These are phyloP conservation scores for Eutrigla gurnardus DNA, from an alignment of 2,797 vertebrate genomes.

Conservation along the genomic window DNA sequence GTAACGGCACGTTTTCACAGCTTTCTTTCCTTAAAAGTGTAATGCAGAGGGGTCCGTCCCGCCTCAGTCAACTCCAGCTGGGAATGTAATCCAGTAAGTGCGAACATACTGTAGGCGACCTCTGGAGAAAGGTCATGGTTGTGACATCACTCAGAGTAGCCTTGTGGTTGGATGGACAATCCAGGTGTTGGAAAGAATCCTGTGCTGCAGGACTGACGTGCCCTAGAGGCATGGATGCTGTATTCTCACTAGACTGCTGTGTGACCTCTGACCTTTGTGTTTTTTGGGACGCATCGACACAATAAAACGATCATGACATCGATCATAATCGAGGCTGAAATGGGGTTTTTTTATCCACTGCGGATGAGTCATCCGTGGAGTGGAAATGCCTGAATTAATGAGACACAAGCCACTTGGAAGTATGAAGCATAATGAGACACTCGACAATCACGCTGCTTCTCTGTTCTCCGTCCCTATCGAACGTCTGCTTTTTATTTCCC, in stretches of 20 bases:
- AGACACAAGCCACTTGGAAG: constrained; percentile 58
- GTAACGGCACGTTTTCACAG: constrained; percentile 42
- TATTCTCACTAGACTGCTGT: neutral
- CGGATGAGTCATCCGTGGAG: constrained; percentile 63
- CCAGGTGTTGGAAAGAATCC: constrained; percentile 29
- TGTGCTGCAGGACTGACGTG: constrained; percentile 13
- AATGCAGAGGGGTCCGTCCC: constrained; percentile 32
- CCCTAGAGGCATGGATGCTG: constrained; percentile 21
- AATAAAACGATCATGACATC: neutral
- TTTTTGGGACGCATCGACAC: neutral
- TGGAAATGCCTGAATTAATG: constrained; percentile 59
- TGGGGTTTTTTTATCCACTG: constrained; percentile 41
- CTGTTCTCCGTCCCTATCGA: constrained; percentile 66
- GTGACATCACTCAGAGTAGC: constrained; percentile 35
- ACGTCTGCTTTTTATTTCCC: constrained; percentile 65
- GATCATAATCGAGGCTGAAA: neutral
- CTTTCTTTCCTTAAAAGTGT: constrained; percentile 29
- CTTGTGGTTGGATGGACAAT: constrained; percentile 19
- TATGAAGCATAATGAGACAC: constrained; percentile 71
- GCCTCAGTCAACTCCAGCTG: constrained; percentile 36
- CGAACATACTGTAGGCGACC: constrained; percentile 59
- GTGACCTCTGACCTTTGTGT: constrained; percentile 22
- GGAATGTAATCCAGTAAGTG: constrained; percentile 56
- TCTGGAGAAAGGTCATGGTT: constrained; percentile 13
- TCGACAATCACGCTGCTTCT: constrained; percentile 59